Evolutionary conservation across 2,888 invertebrate genomes (phyloP).

Genomic region (Chrysodeixis includens): DNA sequence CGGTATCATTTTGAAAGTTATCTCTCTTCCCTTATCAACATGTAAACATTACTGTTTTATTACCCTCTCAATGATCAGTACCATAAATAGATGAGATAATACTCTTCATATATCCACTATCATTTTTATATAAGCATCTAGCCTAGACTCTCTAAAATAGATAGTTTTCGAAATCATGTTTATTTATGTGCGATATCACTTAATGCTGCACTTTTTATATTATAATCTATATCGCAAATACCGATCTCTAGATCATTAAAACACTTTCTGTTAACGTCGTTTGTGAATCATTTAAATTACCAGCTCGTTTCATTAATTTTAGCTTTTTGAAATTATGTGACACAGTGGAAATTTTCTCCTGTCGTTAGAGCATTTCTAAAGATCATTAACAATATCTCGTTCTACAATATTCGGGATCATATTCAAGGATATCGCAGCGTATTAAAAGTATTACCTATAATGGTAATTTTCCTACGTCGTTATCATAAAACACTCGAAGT

Average conservation of each 20-base stretch:
- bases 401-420: background rate
- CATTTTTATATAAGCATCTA: background rate
- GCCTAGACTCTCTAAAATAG: background rate
- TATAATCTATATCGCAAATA: background rate
- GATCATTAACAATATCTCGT: background rate
- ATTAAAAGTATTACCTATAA: too few relatives aligned
- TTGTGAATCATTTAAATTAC: background rate
- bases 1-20: background rate
- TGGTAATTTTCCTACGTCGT: too few relatives aligned
- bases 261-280: background rate
- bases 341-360: background rate
- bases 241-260: background rate
- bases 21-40: background rate
- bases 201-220: background rate
- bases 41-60: background rate
- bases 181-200: constrained; percentile 2
- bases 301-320: background rate
- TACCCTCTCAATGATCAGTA: background rate
- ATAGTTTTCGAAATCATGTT: background rate
- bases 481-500: background rate
- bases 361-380: background rate
- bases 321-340: background rate
- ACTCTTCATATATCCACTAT: background rate
- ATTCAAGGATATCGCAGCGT: too few relatives aligned
- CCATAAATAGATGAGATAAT: background rate